Conservation (phyloP, 2,797 vertebrate genomes). For the Malurus splendens region DNA sequence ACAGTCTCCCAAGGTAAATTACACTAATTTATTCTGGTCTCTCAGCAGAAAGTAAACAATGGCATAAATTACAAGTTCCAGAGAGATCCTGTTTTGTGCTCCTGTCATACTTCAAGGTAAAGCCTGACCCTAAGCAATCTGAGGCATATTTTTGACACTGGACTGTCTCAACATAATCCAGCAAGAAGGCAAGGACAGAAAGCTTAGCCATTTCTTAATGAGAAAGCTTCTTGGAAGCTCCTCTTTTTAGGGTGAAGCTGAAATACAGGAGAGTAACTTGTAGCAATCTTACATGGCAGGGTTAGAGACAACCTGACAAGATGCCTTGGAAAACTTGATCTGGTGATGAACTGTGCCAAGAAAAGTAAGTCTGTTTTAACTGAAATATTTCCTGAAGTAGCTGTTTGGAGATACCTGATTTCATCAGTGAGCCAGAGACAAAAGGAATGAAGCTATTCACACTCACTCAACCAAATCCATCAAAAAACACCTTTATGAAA, state of each 20-base stretch:
- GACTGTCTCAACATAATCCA: not conserved
- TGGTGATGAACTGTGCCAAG: not conserved
- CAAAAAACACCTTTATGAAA: not conserved
- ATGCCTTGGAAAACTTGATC: not conserved
- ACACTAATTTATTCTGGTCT: not conserved
- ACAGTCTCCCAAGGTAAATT: not conserved
- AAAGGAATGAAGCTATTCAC: not conserved
- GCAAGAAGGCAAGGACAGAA: not conserved
- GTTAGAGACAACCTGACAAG: not conserved
- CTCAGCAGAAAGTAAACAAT: not conserved
- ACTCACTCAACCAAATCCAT: not conserved
- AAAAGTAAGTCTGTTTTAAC: not conserved
- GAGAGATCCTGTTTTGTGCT: not conserved
- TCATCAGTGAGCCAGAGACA: not conserved
- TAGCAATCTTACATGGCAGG: not conserved
- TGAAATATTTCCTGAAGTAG: not conserved
- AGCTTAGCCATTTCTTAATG: not conserved
- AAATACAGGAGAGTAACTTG: not conserved
- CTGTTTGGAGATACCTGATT: not conserved
- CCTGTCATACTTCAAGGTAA: not conserved
- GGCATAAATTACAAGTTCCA: not conserved
- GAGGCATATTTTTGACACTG: not conserved
- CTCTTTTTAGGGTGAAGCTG: not conserved
- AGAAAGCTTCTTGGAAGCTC: not conserved
- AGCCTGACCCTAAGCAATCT: not conserved